Percentiles rank a stretch among this genome's conserved stretches.
phyloP scores from a whole-genome alignment of 1,140 invertebrate species.

The Listronotus oregonensis region DNA sequence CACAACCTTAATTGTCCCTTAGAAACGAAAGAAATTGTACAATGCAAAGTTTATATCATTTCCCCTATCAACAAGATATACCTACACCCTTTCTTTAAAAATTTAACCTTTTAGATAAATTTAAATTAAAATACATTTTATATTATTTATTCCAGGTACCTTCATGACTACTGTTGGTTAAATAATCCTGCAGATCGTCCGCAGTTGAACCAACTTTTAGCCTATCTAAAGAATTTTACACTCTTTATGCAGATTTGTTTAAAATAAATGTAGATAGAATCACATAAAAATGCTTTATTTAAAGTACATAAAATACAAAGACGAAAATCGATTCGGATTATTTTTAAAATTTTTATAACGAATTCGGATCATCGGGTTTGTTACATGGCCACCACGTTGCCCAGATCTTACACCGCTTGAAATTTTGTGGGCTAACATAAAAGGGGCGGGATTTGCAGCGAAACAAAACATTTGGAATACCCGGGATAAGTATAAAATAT shows the following conservation, averaged over 20 bases:
- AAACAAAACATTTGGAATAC: too few species aligned
- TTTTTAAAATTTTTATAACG: too few species aligned
- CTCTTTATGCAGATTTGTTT: constrained; percentile 38
- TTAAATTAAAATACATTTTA: constrained; percentile 2
- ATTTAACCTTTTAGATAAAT: constrained; percentile 3
- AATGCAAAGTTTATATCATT: constrained; percentile 1
- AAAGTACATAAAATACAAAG: too few species aligned
- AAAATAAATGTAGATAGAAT: constrained; percentile 1
- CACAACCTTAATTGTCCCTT: background rate
- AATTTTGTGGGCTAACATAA: too few species aligned
- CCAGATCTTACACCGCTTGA: too few species aligned
- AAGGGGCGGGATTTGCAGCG: too few species aligned
- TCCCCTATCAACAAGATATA: constrained; percentile 5
- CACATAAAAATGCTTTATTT: too few species aligned
- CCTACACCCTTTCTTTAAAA: background rate
- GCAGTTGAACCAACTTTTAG: constrained; percentile 82
- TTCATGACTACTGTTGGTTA: constrained; percentile 95
- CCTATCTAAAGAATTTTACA: constrained; percentile 83
- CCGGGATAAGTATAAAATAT: too few species aligned
- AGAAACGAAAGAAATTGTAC: constrained; percentile 5
- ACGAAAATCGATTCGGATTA: too few species aligned
- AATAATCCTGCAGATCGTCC: constrained; percentile 84
- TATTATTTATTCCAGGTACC: constrained; percentile 68
- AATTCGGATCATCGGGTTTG: too few species aligned
- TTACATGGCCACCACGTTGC: too few species aligned